These are phyloP conservation scores for Eciton burchellii DNA, from an alignment of 1,140 invertebrate genomes.

Conservation along the genomic window DNA sequence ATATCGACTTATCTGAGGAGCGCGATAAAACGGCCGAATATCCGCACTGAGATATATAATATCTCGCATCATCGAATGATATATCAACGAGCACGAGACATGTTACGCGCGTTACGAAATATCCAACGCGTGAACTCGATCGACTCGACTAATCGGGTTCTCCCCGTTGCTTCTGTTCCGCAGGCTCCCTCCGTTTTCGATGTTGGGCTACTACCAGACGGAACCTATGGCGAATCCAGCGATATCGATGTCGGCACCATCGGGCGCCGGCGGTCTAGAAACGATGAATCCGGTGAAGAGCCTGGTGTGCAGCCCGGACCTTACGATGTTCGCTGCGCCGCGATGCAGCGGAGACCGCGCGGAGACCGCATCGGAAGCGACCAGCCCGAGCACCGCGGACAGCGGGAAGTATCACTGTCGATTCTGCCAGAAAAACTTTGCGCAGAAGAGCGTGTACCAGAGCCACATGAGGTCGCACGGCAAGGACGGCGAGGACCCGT, in stretches of 20 bases:
- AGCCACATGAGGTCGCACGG: constrained; percentile 87
- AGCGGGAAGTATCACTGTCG: constrained; percentile 84
- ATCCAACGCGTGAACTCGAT: background rate
- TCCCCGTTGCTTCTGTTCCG: constrained; percentile 38
- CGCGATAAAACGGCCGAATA: background rate
- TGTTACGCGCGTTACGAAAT: background rate
- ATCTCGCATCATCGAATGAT: background rate
- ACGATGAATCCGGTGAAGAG: constrained; percentile 79
- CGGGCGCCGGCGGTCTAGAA: constrained; percentile 25
- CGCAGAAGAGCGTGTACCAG: constrained; percentile 87
- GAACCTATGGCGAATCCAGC: constrained; percentile 60
- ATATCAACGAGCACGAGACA: background rate
- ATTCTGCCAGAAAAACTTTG: constrained; percentile 87
- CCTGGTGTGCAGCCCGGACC: constrained; percentile 81
- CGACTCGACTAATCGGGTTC: background rate
- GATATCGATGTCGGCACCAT: constrained; percentile 59
- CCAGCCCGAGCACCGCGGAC: constrained; percentile 62
- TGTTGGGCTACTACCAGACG: constrained; percentile 80
- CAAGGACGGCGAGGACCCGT: constrained; percentile 90
- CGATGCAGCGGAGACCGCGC: constrained; percentile 39
- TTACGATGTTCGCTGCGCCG: constrained; percentile 75
- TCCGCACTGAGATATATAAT: background rate
- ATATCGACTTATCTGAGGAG: too few relatives aligned
- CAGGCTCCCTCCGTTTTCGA: constrained; percentile 57
- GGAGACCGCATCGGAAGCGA: constrained; percentile 7